A percentile compares a stretch with the other conserved stretches of the same genome.
phyloP scores from a whole-genome alignment of 2,797 vertebrate species.

The Eupleurogrammus muticus region DNA sequence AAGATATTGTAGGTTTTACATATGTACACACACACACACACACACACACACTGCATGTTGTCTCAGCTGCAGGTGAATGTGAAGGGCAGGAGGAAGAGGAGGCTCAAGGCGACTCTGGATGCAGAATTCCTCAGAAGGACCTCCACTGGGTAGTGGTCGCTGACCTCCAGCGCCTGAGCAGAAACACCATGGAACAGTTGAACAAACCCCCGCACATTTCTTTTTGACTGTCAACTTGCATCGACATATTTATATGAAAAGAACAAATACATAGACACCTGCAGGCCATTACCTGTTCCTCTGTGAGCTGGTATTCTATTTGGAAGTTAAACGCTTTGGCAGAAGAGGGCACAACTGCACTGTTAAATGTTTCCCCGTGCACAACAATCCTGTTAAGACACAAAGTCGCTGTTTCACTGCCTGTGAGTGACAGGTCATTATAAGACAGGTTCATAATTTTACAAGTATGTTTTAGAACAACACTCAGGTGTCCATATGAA shows the following conservation, averaged over 20 bases:
- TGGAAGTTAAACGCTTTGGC: constrained; percentile 81
- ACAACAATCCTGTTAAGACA: constrained; percentile 79
- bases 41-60: neutral
- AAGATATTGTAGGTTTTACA: too few relatives aligned
- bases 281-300: constrained; percentile 71
- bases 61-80: constrained; percentile 12
- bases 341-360: constrained; percentile 72
- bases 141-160: constrained; percentile 85
- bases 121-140: constrained; percentile 68
- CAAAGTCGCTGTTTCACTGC: neutral
- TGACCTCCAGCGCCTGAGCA: constrained; percentile 79
- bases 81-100: constrained; percentile 32
- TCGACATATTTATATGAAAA: constrained; percentile 3
- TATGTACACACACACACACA: too few relatives aligned
- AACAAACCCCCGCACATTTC: neutral
- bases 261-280: neutral
- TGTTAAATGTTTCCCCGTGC: constrained; percentile 71
- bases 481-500: too few relatives aligned
- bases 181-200: constrained; percentile 17
- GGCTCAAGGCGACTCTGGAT: constrained; percentile 3
- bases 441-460: too few relatives aligned
- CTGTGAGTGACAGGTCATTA: neutral
- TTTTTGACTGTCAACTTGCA: neutral
- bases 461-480: too few relatives aligned
- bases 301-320: constrained; percentile 68